Evolutionary conservation across 2,113 vertebrate genomes (phyloP).

Genomic region (Calidris pygmaea): DNA sequence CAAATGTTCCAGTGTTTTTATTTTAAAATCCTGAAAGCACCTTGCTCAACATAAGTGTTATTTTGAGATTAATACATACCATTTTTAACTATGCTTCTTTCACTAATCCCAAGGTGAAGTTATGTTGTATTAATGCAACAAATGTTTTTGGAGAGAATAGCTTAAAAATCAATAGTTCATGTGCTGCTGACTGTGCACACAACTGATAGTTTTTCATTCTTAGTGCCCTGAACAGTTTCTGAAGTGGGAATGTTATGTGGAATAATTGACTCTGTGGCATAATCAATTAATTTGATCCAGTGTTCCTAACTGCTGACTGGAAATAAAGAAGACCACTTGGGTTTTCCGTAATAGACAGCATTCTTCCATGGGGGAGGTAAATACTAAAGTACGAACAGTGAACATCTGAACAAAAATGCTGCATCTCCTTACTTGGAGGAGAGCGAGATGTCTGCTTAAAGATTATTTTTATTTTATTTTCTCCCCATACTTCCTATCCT

Average conservation of each 20-base stretch:
- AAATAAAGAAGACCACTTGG: neutral
- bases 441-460: neutral
- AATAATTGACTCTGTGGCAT: neutral
- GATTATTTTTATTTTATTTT: neutral
- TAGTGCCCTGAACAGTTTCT: neutral
- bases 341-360: neutral
- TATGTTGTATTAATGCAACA: conserved; percentile 42
- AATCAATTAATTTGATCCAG: neutral
- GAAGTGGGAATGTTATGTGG: neutral
- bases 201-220: conserved; percentile 82
- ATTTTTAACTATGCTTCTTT: conserved; percentile 21
- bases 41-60: neutral
- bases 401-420: neutral
- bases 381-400: neutral
- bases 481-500: neutral
- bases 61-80: conserved; percentile 38
- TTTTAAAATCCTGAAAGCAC: neutral
- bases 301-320: neutral
- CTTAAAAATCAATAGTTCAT: conserved; percentile 56
- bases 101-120: conserved; percentile 29
- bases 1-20: neutral
- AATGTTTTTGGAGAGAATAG: conserved; percentile 75
- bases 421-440: neutral
- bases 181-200: conserved; percentile 56
- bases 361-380: neutral